Conservation (phyloP, 2,888 invertebrate species). For the Drosophila lacicola region DNA sequence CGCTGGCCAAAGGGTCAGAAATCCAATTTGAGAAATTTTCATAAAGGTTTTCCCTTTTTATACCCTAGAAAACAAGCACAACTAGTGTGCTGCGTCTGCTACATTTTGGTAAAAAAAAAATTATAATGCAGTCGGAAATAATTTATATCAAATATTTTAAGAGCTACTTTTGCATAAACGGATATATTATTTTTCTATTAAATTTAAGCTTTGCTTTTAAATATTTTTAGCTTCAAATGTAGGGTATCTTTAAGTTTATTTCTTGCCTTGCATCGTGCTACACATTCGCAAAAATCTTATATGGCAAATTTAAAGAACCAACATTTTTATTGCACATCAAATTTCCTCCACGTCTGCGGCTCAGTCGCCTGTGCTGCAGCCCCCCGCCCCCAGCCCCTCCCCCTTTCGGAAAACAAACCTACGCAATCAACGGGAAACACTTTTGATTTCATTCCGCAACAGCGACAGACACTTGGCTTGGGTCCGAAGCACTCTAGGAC, state of each 20-base stretch:
- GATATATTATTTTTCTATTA: not conserved
- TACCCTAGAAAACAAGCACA: conserved; percentile 19
- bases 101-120: not conserved
- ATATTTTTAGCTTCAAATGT: not conserved
- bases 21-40: conserved; percentile 74
- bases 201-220: not conserved
- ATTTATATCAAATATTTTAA: too few species aligned
- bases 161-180: not conserved
- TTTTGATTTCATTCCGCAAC: conserved; percentile 57
- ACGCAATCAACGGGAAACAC: conserved; percentile 43
- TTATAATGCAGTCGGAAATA: too few species aligned
- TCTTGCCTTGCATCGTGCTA: not conserved
- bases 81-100: not conserved
- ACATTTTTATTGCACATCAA: conserved; percentile 74
- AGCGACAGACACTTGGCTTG: conserved; percentile 21
- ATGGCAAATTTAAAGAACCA: conserved; percentile 52
- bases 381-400: fast-evolving
- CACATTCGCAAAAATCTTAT: conserved; percentile 49
- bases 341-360: conserved; percentile 51
- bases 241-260: conserved; percentile 20
- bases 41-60: conserved; percentile 43
- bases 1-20: conserved; percentile 80
- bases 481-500: not conserved
- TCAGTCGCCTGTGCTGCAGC: conserved; percentile 44
- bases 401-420: not conserved